Percentiles rank a stretch among this genome's conserved stretches.
Evolutionary conservation across 2,888 invertebrate species (phyloP).

Genomic region (Tenodera sinensis): DNA sequence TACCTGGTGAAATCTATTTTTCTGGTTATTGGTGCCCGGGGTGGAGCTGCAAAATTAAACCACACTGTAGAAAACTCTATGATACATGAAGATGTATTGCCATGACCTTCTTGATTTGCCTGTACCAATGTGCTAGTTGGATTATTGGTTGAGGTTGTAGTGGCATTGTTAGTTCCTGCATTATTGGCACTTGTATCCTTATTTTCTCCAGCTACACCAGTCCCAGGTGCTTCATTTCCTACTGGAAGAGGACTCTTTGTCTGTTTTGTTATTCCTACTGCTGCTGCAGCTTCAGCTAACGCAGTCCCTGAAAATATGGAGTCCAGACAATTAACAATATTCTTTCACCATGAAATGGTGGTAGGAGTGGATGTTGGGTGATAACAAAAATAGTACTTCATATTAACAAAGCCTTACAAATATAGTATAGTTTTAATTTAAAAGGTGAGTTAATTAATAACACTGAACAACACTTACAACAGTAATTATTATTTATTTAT

Average conservation of each 20-base stretch:
- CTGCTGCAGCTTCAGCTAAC: not conserved
- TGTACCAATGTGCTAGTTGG: not conserved
- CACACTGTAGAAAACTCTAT: conserved; percentile 88
- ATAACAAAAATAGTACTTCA: no score
- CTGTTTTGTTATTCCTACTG: not conserved
- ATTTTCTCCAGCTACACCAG: not conserved
- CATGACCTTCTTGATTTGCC: conserved; percentile 54
- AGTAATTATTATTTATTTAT: no score
- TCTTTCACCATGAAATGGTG: no score
- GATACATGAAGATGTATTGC: conserved; percentile 79
- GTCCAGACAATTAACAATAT: not conserved
- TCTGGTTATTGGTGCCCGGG: conserved; percentile 86
- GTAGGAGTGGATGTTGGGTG: no score
- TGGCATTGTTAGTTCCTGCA: not conserved
- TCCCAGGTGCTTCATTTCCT: not conserved
- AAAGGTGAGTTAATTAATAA: no score
- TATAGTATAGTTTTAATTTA: no score
- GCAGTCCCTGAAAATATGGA: not conserved
- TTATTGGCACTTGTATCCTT: not conserved
- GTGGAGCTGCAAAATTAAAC: conserved; percentile 98
- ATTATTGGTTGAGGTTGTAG: not conserved
- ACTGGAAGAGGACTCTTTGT: not conserved
- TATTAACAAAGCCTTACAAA: no score
- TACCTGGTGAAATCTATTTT: conserved; percentile 91
- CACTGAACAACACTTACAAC: no score